phyloP scores from a whole-genome alignment of 2,797 vertebrate genomes.

The Rhinogobio ventralis region DNA sequence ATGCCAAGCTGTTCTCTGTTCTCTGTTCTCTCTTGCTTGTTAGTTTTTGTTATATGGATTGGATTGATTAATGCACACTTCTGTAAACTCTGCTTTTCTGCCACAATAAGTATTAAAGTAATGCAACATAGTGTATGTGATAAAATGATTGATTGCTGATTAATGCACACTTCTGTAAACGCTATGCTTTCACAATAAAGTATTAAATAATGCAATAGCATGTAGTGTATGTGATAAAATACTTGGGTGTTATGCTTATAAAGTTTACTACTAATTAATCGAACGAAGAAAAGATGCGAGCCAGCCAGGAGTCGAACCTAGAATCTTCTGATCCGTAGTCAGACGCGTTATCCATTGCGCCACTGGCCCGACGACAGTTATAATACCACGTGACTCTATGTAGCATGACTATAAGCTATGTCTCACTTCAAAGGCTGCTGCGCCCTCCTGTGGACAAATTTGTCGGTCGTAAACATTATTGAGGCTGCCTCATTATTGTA shows the following conservation, averaged over 20 bases:
- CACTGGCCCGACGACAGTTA: slow-evolving; percentile 63
- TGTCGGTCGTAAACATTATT: background rate
- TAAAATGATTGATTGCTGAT: background rate
- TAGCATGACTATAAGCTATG: background rate
- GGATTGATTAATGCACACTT: slow-evolving; percentile 8
- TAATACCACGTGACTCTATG: background rate
- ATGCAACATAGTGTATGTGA: background rate
- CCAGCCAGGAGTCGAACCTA: slow-evolving; percentile 85
- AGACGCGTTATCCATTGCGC: slow-evolving; percentile 65
- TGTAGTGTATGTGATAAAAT: background rate
- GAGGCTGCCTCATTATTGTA: too few species aligned
- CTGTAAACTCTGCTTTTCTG: background rate
- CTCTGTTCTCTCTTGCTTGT: too few species aligned
- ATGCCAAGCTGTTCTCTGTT: background rate
- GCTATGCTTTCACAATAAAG: background rate
- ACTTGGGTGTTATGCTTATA: background rate
- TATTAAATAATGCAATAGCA: background rate
- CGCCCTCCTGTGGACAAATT: background rate
- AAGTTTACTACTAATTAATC: background rate
- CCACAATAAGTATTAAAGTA: background rate
- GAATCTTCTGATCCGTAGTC: slow-evolving; percentile 72
- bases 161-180: background rate
- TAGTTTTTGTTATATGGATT: background rate
- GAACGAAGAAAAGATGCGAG: slow-evolving; percentile 57
- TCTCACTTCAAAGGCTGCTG: background rate